Evolutionary conservation across 2,888 invertebrate species (phyloP).

Genomic region (Machimus rusticus): DNA sequence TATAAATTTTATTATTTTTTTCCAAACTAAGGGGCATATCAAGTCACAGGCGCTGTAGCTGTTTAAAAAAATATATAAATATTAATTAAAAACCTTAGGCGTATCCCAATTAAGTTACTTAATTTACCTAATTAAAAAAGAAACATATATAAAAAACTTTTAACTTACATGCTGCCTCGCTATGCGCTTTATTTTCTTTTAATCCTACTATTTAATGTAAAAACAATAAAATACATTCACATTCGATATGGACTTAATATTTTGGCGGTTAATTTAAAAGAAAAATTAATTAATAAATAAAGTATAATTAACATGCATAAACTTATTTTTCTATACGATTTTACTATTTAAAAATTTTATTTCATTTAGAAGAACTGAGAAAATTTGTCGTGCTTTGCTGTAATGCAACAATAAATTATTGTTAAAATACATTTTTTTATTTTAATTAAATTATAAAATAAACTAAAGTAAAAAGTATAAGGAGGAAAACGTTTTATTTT

Average conservation of each 20-base stretch:
- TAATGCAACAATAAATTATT: not conserved
- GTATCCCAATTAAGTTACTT: not conserved
- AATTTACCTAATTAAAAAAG: not conserved
- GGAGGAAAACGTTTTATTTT: not conserved
- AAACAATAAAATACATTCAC: not conserved
- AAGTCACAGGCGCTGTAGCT: no score
- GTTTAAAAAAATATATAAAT: no score
- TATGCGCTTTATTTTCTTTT: not conserved
- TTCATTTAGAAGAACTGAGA: not conserved
- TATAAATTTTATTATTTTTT: no score
- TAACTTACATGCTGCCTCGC: not conserved
- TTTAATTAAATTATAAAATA: not conserved
- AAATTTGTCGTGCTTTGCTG: constrained; percentile 17
- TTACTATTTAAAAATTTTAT: not conserved
- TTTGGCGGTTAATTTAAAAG: not conserved
- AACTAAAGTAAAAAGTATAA: not conserved
- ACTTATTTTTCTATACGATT: not conserved
- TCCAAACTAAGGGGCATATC: no score
- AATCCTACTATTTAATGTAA: not conserved
- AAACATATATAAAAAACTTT: not conserved
- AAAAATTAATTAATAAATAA: not conserved
- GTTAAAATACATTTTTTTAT: not conserved
- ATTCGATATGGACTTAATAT: not conserved
- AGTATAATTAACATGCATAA: not conserved
- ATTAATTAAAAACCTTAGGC: no score